Base-by-base conservation (phyloP, 2,888 invertebrate genomes). In the Pteria penguin region DNA sequence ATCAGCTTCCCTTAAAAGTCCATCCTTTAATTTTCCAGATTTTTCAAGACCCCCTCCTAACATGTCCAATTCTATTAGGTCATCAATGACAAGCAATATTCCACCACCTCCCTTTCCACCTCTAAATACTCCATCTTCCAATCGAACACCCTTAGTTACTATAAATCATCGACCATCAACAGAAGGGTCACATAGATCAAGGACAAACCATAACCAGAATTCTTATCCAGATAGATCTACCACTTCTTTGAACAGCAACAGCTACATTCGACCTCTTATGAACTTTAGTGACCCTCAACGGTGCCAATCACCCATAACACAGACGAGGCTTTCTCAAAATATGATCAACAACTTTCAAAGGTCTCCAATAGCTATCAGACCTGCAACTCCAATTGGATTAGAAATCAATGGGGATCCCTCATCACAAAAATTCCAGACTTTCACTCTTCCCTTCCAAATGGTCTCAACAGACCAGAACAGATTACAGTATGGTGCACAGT, bases 41-140 rank as follows among this genome's bases (percentile, higher is more conserved):
- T 65, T 73, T n/a, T 58, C 72, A 36, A 63, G 72, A 18, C 76
- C 76, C 18, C 76, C 76, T 2, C 76, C 76, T 5, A 77, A 73
- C 29, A 70, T 76, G 32, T 32, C 76, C 1, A 72, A 55, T 22
- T 33, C 18, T 3, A 70, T 52, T 73, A 68, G 58, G 29, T 70
- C 69, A 24, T 24, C 27, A 33, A 58, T 58, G 26, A 68, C 67
- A 26, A 60, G 36, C 27, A 73, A 73, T 61, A 54, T 32, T 29
- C 70, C 70, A 24, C 61, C 61, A 5, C 70, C 61, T 4, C 70
- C 70, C 5, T 52, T 61, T n/a, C 70, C 70, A n/a, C 27, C 60
- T 18, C 32, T 22, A 27, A 33, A 60, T n/a, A 57, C 57, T n/a
- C 60, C 32, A 45, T n/a, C 36, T 29, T 36, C 54, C 26, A 57